Conservation (phyloP, 2,888 invertebrate genomes). For the Platycheirus albimanus region DNA sequence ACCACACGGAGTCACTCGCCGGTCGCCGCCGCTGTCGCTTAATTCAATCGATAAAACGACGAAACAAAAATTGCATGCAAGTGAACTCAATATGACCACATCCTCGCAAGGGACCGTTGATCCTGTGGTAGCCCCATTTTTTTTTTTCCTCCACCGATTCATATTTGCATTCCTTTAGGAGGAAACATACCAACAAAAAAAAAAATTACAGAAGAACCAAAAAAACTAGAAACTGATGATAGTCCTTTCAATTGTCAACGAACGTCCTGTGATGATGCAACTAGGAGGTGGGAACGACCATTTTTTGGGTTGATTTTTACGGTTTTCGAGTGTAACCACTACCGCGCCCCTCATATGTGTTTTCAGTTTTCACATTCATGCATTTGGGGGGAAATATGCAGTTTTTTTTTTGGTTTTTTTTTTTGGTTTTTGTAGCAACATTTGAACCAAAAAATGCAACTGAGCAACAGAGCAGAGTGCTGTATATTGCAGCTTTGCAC, state of each 20-base stretch:
- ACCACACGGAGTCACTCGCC: constrained; percentile 18
- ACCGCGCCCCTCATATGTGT: constrained; percentile 32
- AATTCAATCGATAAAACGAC: constrained; percentile 63
- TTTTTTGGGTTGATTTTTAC: constrained; percentile 70
- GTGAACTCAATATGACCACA: constrained; percentile 67
- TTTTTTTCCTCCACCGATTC: constrained; percentile 18
- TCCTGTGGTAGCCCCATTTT: constrained; percentile 52
- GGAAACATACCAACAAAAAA: constrained; percentile 41
- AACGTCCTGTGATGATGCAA: constrained; percentile 26
- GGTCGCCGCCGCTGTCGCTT: constrained; percentile 36
- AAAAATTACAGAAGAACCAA: constrained; percentile 23
- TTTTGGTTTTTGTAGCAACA: constrained; percentile 27
- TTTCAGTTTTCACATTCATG: constrained; percentile 45
- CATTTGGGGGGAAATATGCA: constrained; percentile 41
- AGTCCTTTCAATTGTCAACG: constrained; percentile 69
- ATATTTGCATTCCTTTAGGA: constrained; percentile 61
- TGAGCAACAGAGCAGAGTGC: constrained; percentile 64
- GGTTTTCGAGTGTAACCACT: constrained; percentile 68
- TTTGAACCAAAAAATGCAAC: constrained; percentile 68
- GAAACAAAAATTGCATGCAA: constrained; percentile 40
- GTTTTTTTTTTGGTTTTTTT: no score
- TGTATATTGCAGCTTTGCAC: constrained; percentile 21
- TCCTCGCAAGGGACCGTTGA: constrained; percentile 64
- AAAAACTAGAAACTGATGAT: constrained; percentile 59
- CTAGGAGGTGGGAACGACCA: constrained; percentile 1